Percentiles rank a stretch among this genome's conserved stretches.
These are phyloP conservation scores for Pseudomyrmex concolor DNA, from an alignment of 1,140 invertebrate species.

Conservation along the genomic window DNA sequence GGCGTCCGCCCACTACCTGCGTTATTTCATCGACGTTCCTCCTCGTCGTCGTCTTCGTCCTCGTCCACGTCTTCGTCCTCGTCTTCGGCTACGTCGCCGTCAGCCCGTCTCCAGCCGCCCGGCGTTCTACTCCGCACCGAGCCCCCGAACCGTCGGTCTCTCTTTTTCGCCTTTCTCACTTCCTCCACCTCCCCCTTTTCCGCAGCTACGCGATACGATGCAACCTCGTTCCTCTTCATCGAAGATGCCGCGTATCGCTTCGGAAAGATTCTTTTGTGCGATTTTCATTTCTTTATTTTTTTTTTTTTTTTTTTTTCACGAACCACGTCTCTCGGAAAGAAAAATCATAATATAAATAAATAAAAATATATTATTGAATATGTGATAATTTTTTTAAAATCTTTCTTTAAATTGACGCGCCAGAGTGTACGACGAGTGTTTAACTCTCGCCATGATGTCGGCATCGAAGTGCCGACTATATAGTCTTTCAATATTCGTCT, in stretches of 20 bases:
- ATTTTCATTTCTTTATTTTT: no score
- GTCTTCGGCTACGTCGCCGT: neutral
- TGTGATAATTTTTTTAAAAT: no score
- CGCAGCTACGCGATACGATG: constrained; percentile 26
- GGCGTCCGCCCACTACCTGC: constrained; percentile 50
- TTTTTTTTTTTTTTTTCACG: no score
- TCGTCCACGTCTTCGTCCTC: neutral
- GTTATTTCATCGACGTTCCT: constrained; percentile 30
- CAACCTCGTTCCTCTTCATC: constrained; percentile 57
- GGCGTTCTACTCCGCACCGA: neutral
- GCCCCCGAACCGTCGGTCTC: constrained; percentile 1
- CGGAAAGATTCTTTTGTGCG: constrained; percentile 11
- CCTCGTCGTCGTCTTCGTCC: neutral
- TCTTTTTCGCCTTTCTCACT: neutral
- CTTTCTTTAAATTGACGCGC: no score
- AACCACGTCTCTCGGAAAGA: neutral
- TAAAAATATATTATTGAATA: no score
- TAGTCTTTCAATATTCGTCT: no score
- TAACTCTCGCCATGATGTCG: no score
- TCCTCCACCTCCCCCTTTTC: neutral
- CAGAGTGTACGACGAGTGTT: no score
- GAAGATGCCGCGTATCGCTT: constrained; percentile 8
- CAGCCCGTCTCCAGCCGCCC: neutral
- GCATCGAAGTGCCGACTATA: no score
- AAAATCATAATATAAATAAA: no score